Conservation (phyloP, 2,113 vertebrate species). For the Ascaphus truei region DNA sequence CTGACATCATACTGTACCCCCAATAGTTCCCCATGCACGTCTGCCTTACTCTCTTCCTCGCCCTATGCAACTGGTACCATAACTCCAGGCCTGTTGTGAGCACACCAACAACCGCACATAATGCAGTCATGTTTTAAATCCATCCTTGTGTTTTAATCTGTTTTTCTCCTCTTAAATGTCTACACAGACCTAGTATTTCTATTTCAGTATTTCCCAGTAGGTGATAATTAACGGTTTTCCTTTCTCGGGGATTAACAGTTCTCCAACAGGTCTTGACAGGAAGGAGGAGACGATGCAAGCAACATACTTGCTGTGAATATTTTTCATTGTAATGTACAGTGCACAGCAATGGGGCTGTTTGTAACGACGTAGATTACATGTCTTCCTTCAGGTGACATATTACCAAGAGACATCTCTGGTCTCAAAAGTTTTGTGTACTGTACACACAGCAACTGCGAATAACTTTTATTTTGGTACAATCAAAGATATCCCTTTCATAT, state of each 20-base stretch:
- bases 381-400: background rate
- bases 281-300: slow-evolving; percentile 26
- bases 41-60: too few species aligned
- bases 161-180: slow-evolving; percentile 16
- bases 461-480: too few species aligned
- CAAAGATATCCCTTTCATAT: background rate
- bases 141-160: slow-evolving; percentile 9
- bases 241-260: slow-evolving; percentile 35
- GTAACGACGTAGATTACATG: background rate
- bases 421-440: too few species aligned
- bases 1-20: too few species aligned
- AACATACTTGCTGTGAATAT: slow-evolving; percentile 10
- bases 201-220: slow-evolving; percentile 26
- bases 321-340: slow-evolving; percentile 3
- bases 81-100: too few species aligned
- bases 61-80: too few species aligned
- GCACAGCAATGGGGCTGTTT: slow-evolving; percentile 11
- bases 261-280: slow-evolving; percentile 35
- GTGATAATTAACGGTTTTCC: slow-evolving; percentile 35
- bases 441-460: background rate
- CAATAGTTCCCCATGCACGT: too few species aligned
- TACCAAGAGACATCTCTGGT: background rate
- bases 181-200: slow-evolving; percentile 14
- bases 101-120: slow-evolving; percentile 23
- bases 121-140: slow-evolving; percentile 10